A percentile compares a stretch with the other conserved stretches of the same genome.
Evolutionary conservation across 37 sponge, comb jelly and placozoan species (phyloP).

Genomic region (Crambe crambe): DNA sequence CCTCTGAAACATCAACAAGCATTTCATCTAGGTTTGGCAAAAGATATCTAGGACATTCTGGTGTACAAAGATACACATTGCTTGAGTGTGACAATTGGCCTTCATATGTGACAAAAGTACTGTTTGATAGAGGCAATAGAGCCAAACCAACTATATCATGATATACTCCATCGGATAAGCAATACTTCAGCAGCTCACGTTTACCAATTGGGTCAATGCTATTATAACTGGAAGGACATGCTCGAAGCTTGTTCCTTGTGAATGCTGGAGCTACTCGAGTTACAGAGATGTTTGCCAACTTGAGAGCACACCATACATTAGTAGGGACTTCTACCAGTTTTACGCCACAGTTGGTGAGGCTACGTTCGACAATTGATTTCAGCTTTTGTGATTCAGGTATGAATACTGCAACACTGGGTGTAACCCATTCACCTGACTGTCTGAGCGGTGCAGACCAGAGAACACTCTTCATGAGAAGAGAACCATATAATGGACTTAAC

Average conservation of each 20-base stretch:
- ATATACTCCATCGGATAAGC: slow-evolving; percentile 32
- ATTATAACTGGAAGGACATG: slow-evolving; percentile 11
- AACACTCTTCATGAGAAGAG: background rate
- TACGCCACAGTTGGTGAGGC: slow-evolving; percentile 11
- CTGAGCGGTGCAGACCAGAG: background rate
- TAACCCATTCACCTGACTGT: background rate
- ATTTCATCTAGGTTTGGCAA: slow-evolving; percentile 20
- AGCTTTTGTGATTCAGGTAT: background rate
- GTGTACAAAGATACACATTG: slow-evolving; percentile 13
- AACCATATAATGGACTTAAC: background rate
- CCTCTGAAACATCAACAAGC: slow-evolving; percentile 10
- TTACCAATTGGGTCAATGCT: slow-evolving; percentile 10
- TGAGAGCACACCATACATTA: slow-evolving; percentile 19
- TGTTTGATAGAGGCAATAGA: slow-evolving; percentile 41
- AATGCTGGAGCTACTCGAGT: slow-evolving; percentile 19
- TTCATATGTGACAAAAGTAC: slow-evolving; percentile 24
- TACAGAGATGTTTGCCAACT: background rate
- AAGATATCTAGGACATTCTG: slow-evolving; percentile 19
- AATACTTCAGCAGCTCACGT: slow-evolving; percentile 33
- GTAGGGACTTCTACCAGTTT: slow-evolving; percentile 10
- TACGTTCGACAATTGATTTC: background rate
- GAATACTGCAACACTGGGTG: background rate
- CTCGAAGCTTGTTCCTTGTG: background rate
- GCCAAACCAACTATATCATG: slow-evolving; percentile 22
- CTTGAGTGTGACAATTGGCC: too few relatives aligned